Conservation (phyloP, 2,797 vertebrate genomes). For the Siniperca obscura region DNA sequence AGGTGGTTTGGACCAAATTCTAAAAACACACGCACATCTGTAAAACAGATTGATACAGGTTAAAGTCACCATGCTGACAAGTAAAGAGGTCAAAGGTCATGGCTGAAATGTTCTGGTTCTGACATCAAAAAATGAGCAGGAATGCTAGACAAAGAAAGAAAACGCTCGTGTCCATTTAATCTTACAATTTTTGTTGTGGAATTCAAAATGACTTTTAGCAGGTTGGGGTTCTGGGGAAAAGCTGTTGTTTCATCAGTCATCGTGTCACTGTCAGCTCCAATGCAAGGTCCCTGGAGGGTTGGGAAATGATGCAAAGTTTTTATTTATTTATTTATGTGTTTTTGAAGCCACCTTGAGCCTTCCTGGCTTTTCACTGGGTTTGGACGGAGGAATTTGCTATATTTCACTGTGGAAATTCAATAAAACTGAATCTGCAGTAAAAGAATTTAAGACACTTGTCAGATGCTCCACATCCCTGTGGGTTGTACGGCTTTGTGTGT, state of each 20-base stretch:
- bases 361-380: neutral
- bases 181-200: neutral
- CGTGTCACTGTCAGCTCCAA: neutral
- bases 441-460: constrained; percentile 19
- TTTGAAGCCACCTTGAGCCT: constrained; percentile 16
- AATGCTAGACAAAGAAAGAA: neutral
- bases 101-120: neutral
- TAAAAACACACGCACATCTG: neutral
- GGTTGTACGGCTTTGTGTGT: neutral
- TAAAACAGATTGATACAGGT: neutral
- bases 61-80: neutral
- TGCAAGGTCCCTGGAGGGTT: neutral
- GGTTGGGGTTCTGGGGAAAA: neutral
- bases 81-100: neutral
- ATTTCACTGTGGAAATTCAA: constrained; percentile 21
- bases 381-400: neutral
- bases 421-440: constrained; percentile 8
- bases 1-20: neutral
- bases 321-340: neutral
- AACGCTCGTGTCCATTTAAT: neutral
- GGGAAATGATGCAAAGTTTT: constrained; percentile 1
- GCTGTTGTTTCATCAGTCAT: constrained; percentile 16
- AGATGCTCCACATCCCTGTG: neutral
- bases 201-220: neutral
- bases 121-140: neutral